Percentiles rank a stretch among this genome's conserved stretches.
phyloP scores from a whole-genome alignment of 2,888 invertebrate species.

The Brenthis hecate region DNA sequence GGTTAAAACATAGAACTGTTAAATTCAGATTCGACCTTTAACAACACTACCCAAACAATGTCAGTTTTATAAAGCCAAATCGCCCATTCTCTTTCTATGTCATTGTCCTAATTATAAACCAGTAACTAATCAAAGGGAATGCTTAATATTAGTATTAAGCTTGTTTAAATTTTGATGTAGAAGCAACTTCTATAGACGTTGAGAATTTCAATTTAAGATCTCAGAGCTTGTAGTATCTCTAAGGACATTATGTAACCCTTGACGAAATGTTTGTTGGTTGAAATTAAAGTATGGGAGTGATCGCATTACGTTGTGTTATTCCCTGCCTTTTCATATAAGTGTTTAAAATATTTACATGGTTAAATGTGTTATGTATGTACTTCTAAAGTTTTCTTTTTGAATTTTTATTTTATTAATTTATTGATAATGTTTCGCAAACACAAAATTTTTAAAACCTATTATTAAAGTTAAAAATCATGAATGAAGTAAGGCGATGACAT shows the following conservation, averaged over 20 bases:
- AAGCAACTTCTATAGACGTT: slow-evolving; percentile 25
- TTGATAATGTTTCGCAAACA: too few relatives aligned
- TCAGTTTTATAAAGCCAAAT: slow-evolving; percentile 7
- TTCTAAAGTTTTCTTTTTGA: too few relatives aligned
- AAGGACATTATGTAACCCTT: slow-evolving; percentile 46
- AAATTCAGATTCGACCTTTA: slow-evolving; percentile 1
- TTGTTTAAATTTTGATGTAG: slow-evolving; percentile 22
- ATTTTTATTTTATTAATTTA: too few relatives aligned
- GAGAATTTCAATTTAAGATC: slow-evolving; percentile 49
- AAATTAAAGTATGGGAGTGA: slow-evolving; percentile 44
- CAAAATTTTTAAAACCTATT: too few relatives aligned
- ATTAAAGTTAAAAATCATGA: too few relatives aligned
- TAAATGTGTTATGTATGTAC: too few relatives aligned
- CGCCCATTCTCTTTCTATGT: slow-evolving; percentile 13
- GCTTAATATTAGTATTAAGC: slow-evolving; percentile 23
- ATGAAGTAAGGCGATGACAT: too few relatives aligned
- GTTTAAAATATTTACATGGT: too few relatives aligned
- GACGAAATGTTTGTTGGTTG: slow-evolving; percentile 47
- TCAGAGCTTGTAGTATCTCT: slow-evolving; percentile 44
- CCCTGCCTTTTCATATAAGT: neutral
- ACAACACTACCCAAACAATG: slow-evolving; percentile 4
- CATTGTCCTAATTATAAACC: slow-evolving; percentile 28
- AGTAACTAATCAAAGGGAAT: slow-evolving; percentile 28
- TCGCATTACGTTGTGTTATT: slow-evolving; percentile 33
- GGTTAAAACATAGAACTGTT: neutral